These are phyloP conservation scores for Pterocles burchelli DNA, from an alignment of 2,113 vertebrate genomes.

Conservation along the genomic window DNA sequence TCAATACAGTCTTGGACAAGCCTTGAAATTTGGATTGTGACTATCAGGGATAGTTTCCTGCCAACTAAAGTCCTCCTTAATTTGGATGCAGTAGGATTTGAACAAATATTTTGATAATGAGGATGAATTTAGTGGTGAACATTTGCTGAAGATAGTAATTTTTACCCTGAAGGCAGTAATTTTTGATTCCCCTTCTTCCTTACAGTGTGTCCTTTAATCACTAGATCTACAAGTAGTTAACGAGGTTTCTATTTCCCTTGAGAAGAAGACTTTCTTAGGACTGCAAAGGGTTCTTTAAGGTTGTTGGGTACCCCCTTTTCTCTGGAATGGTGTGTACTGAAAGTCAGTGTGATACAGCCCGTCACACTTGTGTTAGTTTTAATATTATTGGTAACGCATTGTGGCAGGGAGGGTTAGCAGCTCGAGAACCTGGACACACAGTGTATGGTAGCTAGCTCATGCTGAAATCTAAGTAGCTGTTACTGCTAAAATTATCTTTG, in stretches of 20 bases:
- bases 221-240: not conserved
- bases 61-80: not conserved
- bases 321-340: not conserved
- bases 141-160: not conserved
- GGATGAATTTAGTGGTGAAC: not conserved
- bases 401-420: not conserved
- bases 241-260: not conserved
- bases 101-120: not conserved
- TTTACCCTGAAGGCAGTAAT: not conserved
- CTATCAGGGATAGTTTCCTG: not conserved
- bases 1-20: not conserved
- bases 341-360: not conserved
- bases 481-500: conserved; percentile 40
- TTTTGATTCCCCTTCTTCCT: not conserved
- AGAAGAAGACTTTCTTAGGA: not conserved
- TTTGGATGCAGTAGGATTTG: not conserved
- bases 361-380: not conserved
- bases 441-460: not conserved
- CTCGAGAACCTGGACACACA: not conserved
- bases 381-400: not conserved
- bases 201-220: not conserved
- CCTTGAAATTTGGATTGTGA: not conserved
- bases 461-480: conserved; percentile 20
- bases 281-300: not conserved
- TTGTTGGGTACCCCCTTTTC: not conserved